Percentiles rank a stretch among this genome's conserved stretches.
Conservation (phyloP, 2,888 invertebrate genomes). For the Nycteola revayana region DNA sequence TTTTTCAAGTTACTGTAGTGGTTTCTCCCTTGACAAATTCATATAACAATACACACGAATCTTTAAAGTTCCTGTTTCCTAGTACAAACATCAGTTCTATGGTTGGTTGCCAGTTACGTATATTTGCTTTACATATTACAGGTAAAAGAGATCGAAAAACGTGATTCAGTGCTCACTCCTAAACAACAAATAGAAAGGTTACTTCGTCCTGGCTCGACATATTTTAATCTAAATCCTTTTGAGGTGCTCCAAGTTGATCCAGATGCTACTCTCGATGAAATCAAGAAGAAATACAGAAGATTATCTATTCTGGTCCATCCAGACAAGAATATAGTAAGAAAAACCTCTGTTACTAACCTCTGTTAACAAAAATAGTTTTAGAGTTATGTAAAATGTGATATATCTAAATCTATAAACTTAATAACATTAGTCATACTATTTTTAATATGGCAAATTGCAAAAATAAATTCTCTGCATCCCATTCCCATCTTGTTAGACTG, state of each 20-base stretch:
- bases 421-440: too few relatives aligned
- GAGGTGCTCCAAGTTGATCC: conserved; percentile 96
- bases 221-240: conserved; percentile 98
- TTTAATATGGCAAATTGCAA: too few relatives aligned
- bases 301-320: conserved; percentile 99
- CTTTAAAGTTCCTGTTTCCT: too few relatives aligned
- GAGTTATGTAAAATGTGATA: too few relatives aligned
- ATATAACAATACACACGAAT: too few relatives aligned
- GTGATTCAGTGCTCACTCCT: conserved; percentile 97
- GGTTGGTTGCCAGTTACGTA: background rate
- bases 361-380: too few relatives aligned
- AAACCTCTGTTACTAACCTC: background rate
- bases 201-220: conserved; percentile 97
- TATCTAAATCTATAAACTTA: background rate
- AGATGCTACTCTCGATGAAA: conserved; percentile 92
- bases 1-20: too few relatives aligned
- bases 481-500: conserved; percentile 11
- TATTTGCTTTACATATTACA: conserved; percentile 54
- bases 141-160: conserved; percentile 99
- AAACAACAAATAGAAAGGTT: conserved; percentile 98
- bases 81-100: too few relatives aligned
- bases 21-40: too few relatives aligned
- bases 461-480: background rate
- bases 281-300: conserved; percentile 97
- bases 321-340: conserved; percentile 92